Evolutionary conservation across 2,888 invertebrate species (phyloP), one percentile per base, ranked within the genome.

Genomic region (Drosophila fulvimacula): DNA sequence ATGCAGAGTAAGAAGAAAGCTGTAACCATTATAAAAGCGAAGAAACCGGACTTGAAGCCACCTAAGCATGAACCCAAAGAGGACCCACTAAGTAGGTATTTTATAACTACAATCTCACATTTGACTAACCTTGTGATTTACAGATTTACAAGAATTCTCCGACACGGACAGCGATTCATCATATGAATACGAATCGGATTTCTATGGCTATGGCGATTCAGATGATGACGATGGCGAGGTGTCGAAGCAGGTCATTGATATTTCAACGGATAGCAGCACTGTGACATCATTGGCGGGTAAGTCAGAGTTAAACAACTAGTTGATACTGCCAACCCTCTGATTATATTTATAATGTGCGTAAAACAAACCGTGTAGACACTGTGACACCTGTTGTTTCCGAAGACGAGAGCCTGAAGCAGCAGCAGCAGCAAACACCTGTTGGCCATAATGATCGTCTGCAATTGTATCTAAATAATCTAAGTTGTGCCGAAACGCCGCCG

Each of bases 271-370:
- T 42, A 79, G 79, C 9, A 88, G 70, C 51, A 24, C 64, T 36
- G 65, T 69, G 1, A 55, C 69, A 42, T 81, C 84, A 24, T 55
- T 76, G 64, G 77, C 85, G 77, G 85, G 85, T 86, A 86, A 87
- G 85, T 86, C 38, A 39, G 30, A 60, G 51, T 65, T 59, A 39
- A 60, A 53, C 59, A 15, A 76, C 81, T 82, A 73, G 77, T 82
- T 85, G 83, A 85, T 84, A 88, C 83, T 84, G 83, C 82, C 83
- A 79, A 88, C 82, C 88, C 76, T 82, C 83, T 84, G 83, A 84
- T 83, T 64, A 72, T 80, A 82, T 85, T 85, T 72, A 80, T 84
- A 82, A 88, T 82, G 72, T 84, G 73, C 81, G 81, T 77, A 62
- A 71, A 75, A 73, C 64, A 81, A 84, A 88, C 86, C 86, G 88